These are phyloP conservation scores for Nomia melanderi DNA, from an alignment of 1,140 invertebrate species.

Conservation along the genomic window DNA sequence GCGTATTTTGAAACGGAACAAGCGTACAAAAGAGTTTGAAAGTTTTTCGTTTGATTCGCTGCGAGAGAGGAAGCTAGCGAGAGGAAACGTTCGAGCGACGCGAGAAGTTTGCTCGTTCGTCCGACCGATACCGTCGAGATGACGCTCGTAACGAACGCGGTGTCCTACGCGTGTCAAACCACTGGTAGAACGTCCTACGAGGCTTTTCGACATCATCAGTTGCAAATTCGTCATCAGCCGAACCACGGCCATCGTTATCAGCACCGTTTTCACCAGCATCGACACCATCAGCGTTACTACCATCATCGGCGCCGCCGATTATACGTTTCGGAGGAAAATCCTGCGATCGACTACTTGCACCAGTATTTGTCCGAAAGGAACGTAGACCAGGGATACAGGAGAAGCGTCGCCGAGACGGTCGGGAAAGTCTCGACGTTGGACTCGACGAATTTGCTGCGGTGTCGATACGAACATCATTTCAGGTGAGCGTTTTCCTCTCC, in stretches of 20 bases:
- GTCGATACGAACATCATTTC: slow-evolving; percentile 66
- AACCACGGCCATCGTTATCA: slow-evolving; percentile 60
- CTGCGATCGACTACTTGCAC: slow-evolving; percentile 63
- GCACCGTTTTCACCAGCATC: slow-evolving; percentile 52
- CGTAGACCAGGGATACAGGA: slow-evolving; percentile 62
- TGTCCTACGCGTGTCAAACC: slow-evolving; percentile 74
- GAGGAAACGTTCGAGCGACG: not conserved
- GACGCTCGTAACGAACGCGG: slow-evolving; percentile 78
- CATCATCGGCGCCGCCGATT: slow-evolving; percentile 60
- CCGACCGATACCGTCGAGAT: too few relatives aligned
- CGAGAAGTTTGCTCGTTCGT: too few relatives aligned
- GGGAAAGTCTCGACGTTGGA: slow-evolving; percentile 64
- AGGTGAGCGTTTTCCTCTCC: too few relatives aligned
- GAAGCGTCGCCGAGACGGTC: slow-evolving; percentile 49
- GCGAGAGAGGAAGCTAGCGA: not conserved
- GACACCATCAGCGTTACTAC: slow-evolving; percentile 43
- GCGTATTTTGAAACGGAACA: not conserved
- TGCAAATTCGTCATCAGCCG: slow-evolving; percentile 47
- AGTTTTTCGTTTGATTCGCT: not conserved
- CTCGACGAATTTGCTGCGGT: slow-evolving; percentile 60
- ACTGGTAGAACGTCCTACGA: slow-evolving; percentile 71
- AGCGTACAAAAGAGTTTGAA: not conserved
- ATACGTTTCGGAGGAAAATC: slow-evolving; percentile 61
- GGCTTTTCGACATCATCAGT: slow-evolving; percentile 70
- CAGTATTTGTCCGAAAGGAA: slow-evolving; percentile 65